Conservation (phyloP, 2,888 invertebrate genomes). For the Salticus scenicus region DNA sequence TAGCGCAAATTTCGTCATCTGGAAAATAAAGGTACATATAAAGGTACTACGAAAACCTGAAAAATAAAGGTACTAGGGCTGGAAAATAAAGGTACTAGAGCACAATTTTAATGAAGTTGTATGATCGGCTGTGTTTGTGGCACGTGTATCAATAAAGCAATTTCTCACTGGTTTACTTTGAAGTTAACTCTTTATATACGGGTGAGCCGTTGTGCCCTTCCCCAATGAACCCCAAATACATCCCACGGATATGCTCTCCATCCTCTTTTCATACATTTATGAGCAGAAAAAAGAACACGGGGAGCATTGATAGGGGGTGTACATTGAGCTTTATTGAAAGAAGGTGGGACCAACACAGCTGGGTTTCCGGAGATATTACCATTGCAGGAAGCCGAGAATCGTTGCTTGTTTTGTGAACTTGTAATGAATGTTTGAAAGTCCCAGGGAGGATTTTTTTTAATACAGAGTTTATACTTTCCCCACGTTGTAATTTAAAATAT, state of each 20-base stretch:
- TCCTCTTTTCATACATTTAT: slow-evolving; percentile 9
- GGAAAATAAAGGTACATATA: no score
- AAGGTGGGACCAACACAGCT: background rate
- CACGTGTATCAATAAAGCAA: background rate
- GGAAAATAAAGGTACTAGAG: no score
- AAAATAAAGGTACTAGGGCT: no score
- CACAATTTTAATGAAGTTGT: background rate
- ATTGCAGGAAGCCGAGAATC: background rate
- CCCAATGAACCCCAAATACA: background rate
- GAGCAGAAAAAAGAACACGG: slow-evolving; percentile 11
- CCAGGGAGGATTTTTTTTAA: background rate
- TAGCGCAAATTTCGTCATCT: no score
- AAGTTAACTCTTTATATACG: background rate
- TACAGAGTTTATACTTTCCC: no score
- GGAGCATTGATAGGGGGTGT: background rate
- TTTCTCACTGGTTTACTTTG: background rate
- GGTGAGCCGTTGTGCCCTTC: background rate
- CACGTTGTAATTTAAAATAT: no score
- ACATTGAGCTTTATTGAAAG: background rate
- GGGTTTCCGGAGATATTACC: slow-evolving; percentile 1
- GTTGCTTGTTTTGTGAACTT: slow-evolving; percentile 1
- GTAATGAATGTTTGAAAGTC: slow-evolving; percentile 8
- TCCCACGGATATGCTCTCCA: slow-evolving; percentile 1
- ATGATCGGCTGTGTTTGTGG: background rate
- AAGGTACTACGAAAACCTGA: no score